Conservation (phyloP, 2,113 vertebrate genomes). For the Ailuropoda melanoleuca region DNA sequence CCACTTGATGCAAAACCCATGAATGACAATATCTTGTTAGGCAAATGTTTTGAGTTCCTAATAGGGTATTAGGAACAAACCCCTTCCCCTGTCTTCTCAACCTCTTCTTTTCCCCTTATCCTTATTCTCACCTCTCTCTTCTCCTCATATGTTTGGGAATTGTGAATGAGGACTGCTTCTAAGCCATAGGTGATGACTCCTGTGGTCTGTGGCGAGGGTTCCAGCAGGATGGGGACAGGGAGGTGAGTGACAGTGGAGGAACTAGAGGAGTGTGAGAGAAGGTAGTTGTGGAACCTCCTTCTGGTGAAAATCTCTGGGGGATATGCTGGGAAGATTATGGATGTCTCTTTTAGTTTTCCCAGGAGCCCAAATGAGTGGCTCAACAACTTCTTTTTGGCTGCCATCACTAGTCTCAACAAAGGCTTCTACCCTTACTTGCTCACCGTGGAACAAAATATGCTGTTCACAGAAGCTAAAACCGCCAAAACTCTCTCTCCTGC, state of each 20-base stretch:
- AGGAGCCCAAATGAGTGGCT: neutral
- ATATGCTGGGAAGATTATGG: neutral
- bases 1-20: neutral
- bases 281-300: neutral
- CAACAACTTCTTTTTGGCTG: neutral
- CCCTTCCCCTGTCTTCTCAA: neutral
- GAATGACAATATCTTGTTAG: neutral
- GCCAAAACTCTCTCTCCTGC: neutral
- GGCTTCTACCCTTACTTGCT: neutral
- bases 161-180: neutral
- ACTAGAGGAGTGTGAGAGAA: neutral
- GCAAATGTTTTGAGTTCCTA: neutral
- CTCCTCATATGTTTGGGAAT: neutral
- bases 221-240: neutral
- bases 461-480: neutral
- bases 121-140: neutral
- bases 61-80: neutral
- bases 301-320: neutral
- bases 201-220: neutral
- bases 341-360: neutral
- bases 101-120: neutral
- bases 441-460: neutral
- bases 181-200: too few species aligned
- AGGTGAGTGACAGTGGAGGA: neutral
- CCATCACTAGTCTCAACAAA: neutral